Conservation (phyloP, 2,797 vertebrate species). For the Cuculus canorus region DNA sequence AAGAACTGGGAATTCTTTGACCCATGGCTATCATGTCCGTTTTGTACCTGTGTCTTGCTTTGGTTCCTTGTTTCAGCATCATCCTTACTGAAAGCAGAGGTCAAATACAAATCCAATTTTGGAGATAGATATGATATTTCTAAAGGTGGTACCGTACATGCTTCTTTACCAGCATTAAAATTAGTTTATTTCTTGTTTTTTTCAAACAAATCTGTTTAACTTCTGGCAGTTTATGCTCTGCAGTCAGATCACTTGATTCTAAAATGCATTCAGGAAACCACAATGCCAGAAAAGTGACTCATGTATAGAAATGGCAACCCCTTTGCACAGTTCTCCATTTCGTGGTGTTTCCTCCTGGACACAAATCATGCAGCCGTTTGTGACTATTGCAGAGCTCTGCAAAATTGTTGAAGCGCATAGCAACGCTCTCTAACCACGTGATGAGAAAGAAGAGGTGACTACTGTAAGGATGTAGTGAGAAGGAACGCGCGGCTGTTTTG, state of each 20-base stretch:
- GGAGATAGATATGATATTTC: not conserved
- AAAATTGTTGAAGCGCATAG: not conserved
- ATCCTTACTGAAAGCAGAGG: not conserved
- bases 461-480: not conserved
- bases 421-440: not conserved
- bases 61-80: not conserved
- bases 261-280: constrained; percentile 32
- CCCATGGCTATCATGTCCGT: not conserved
- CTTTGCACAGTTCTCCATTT: not conserved
- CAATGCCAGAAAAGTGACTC: not conserved
- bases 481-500: not conserved
- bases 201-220: not conserved
- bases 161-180: not conserved
- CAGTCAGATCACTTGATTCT: not conserved
- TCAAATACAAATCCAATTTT: not conserved
- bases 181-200: not conserved
- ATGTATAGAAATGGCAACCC: not conserved
- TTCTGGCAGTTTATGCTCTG: not conserved
- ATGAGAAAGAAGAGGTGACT: not conserved
- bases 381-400: not conserved
- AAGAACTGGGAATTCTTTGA: not conserved
- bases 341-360: not conserved
- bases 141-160: not conserved
- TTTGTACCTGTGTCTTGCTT: not conserved
- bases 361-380: not conserved